phyloP scores from a whole-genome alignment of 2,797 vertebrate genomes.

The Ptychadena robeensis region DNA sequence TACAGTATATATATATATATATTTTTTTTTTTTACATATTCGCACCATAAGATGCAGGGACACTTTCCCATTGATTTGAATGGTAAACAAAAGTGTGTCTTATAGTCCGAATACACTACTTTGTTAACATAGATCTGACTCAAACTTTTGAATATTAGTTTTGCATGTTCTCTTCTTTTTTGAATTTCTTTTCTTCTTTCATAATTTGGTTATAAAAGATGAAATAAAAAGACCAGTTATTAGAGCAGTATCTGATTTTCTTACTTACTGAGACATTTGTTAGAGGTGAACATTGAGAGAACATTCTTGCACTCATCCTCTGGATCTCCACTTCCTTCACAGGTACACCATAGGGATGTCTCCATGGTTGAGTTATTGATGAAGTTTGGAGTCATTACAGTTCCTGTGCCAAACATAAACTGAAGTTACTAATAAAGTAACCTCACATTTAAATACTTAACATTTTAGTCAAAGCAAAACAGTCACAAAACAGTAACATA shows the following conservation, averaged over 20 bases:
- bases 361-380: slow-evolving; percentile 85
- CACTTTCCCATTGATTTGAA: too few species aligned
- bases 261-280: slow-evolving; percentile 89
- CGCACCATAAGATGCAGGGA: too few species aligned
- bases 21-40: too few species aligned
- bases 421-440: background rate
- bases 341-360: slow-evolving; percentile 90
- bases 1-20: too few species aligned
- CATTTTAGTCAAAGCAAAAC: too few species aligned
- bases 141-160: too few species aligned
- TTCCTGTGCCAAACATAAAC: slow-evolving; percentile 77
- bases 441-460: background rate
- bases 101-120: too few species aligned
- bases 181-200: too few species aligned
- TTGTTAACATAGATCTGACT: too few species aligned
- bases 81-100: too few species aligned
- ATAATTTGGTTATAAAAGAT: too few species aligned
- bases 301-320: slow-evolving; percentile 89
- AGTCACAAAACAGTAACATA: background rate
- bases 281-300: slow-evolving; percentile 85
- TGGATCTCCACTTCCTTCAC: slow-evolving; percentile 90
- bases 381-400: slow-evolving; percentile 94
- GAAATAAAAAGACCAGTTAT: background rate
- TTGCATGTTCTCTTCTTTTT: too few species aligned
- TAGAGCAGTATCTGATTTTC: background rate